A percentile compares a stretch with the other conserved stretches of the same genome.
These are phyloP conservation scores for Agelaius tricolor DNA, from an alignment of 2,113 vertebrate species.

Conservation along the genomic window DNA sequence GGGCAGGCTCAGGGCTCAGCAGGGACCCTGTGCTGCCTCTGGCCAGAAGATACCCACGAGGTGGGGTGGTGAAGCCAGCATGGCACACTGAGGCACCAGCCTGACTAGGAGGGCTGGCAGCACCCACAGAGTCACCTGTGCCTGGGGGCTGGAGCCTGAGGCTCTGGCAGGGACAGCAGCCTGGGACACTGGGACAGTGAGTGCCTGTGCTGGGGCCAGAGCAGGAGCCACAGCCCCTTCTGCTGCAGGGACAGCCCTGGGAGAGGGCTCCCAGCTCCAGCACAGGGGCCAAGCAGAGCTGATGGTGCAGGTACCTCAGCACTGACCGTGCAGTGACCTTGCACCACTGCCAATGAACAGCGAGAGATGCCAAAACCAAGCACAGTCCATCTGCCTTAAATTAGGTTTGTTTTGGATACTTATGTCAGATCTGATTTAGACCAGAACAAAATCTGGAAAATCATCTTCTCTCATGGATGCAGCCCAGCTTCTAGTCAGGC, in stretches of 20 bases:
- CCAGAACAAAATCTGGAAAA: neutral
- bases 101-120: neutral
- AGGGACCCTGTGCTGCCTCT: neutral
- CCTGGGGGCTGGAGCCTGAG: neutral
- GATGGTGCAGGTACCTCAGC: accelerated
- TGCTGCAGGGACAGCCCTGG: neutral
- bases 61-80: neutral
- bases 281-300: neutral
- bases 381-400: neutral
- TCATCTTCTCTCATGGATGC: neutral
- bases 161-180: neutral
- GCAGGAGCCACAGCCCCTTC: neutral
- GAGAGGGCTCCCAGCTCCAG: neutral
- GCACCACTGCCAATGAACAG: neutral
- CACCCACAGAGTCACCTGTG: neutral
- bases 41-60: neutral
- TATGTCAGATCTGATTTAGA: conserved; percentile 5
- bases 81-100: accelerated
- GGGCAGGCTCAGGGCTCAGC: neutral
- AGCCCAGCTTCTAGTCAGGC: neutral
- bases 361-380: neutral
- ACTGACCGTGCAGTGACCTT: neutral
- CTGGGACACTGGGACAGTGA: accelerated
- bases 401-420: neutral
- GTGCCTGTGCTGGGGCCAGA: neutral